Conservation (phyloP, 2,888 invertebrate species). For the Yponomeuta malinellus region DNA sequence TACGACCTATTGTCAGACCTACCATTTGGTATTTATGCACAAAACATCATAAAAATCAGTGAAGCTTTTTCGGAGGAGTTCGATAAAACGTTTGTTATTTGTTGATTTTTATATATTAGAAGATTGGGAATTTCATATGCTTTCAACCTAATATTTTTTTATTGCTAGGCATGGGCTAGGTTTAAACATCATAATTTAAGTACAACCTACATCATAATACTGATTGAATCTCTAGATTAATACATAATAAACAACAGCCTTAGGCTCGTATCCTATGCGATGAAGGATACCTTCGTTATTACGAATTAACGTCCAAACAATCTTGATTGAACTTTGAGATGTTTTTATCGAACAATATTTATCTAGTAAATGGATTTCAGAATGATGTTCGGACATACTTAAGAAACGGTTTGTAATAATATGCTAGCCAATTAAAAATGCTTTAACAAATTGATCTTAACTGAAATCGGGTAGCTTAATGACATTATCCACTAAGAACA, state of each 20-base stretch:
- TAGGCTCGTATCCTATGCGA: neutral
- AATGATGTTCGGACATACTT: neutral
- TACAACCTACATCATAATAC: neutral
- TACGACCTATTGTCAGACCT: too few species aligned
- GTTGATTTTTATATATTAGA: too few species aligned
- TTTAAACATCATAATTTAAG: constrained; percentile 2
- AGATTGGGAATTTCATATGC: too few species aligned
- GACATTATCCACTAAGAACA: neutral
- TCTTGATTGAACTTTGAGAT: neutral
- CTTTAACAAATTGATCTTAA: neutral
- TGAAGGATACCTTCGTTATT: neutral
- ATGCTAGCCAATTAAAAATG: neutral
- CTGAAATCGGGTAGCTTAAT: neutral
- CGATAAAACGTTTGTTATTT: too few species aligned
- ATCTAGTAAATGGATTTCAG: neutral
- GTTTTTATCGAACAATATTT: constrained; percentile 2
- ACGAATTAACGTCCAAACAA: neutral
- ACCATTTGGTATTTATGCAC: too few species aligned
- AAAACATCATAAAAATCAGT: too few species aligned
- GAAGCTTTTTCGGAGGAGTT: too few species aligned
- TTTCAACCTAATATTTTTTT: too few species aligned
- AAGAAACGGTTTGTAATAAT: neutral
- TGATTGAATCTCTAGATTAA: constrained; percentile 1
- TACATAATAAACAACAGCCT: neutral
- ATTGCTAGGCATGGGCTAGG: neutral